phyloP scores from a whole-genome alignment of 1,140 invertebrate species.

The Mizuhopecten yessoensis region DNA sequence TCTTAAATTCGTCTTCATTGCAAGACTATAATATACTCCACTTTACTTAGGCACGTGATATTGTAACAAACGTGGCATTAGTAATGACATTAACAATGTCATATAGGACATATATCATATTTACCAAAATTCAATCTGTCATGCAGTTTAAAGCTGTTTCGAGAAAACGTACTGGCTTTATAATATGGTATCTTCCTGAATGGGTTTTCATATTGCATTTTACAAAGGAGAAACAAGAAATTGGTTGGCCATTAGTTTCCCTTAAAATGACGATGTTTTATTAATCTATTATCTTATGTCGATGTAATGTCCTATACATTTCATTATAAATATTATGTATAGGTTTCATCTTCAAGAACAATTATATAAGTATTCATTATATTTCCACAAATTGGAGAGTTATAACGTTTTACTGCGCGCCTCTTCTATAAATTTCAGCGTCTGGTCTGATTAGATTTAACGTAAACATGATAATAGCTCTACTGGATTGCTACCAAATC shows the following conservation, averaged over 20 bases:
- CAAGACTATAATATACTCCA: not conserved
- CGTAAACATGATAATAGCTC: too few relatives aligned
- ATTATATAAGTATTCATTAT: too few relatives aligned
- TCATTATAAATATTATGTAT: not conserved
- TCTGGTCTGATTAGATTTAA: too few relatives aligned
- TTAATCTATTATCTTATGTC: not conserved
- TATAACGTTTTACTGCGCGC: too few relatives aligned
- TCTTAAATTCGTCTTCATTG: not conserved
- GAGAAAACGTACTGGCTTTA: not conserved
- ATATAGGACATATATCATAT: not conserved
- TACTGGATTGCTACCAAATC: too few relatives aligned
- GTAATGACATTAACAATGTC: not conserved
- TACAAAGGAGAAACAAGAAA: not conserved
- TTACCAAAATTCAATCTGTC: not conserved
- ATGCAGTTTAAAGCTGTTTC: not conserved
- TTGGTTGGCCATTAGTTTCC: not conserved
- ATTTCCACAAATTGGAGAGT: too few relatives aligned
- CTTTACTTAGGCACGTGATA: not conserved
- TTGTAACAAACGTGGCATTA: not conserved
- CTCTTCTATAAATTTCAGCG: too few relatives aligned
- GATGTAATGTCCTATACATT: not conserved
- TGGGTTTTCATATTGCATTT: slow-evolving; percentile 13
- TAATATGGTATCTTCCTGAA: not conserved
- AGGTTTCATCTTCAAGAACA: too few relatives aligned
- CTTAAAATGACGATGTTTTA: not conserved